phyloP scores from a whole-genome alignment of 2,888 invertebrate species.

The Catocala fraxini region DNA sequence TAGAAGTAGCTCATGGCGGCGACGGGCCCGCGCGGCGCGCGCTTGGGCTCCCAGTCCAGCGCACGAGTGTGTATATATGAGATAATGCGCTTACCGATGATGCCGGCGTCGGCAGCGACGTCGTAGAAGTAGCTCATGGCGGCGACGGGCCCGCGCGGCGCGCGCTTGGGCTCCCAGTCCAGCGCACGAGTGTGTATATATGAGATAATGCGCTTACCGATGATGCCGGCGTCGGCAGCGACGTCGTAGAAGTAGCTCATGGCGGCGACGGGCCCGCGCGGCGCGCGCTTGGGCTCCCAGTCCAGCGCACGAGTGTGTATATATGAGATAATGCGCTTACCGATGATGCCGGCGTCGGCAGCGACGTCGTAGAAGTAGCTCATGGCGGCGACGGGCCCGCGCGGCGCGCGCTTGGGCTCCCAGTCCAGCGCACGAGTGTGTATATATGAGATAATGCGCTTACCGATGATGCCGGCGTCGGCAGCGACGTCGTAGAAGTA shows the following conservation, averaged over 20 bases:
- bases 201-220: constrained; percentile 79
- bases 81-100: constrained; percentile 87
- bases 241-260: constrained; percentile 99
- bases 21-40: constrained; percentile 88
- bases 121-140: constrained; percentile 99
- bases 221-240: constrained; percentile 94
- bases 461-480: constrained; percentile 93
- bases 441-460: constrained; percentile 25
- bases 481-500: constrained; percentile 98
- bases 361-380: constrained; percentile 98
- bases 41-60: constrained; percentile 86
- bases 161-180: constrained; percentile 84
- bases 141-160: constrained; percentile 88
- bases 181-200: no score
- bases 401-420: constrained; percentile 89
- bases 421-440: constrained; percentile 48
- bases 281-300: constrained; percentile 88
- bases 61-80: constrained; percentile 15
- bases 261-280: constrained; percentile 89
- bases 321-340: constrained; percentile 60
- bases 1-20: constrained; percentile 97
- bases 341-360: constrained; percentile 94
- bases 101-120: constrained; percentile 94
- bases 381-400: constrained; percentile 90
- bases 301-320: constrained; percentile 61